These are phyloP conservation scores for Thunnus albacares DNA, from an alignment of 2,797 vertebrate genomes.

Conservation along the genomic window DNA sequence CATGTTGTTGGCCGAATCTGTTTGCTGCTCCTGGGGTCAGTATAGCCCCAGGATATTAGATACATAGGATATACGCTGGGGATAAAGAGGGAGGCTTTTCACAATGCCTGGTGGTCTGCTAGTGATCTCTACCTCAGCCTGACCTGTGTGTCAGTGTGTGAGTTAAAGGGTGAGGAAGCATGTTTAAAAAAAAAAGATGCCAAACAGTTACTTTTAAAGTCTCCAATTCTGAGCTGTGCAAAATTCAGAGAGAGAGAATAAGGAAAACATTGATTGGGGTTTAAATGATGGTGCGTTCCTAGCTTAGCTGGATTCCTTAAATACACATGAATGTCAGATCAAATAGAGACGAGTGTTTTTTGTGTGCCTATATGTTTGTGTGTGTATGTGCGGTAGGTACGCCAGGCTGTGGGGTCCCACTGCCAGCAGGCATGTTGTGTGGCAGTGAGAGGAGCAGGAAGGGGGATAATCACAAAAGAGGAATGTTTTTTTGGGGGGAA, in stretches of 20 bases:
- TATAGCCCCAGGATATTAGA: slow-evolving; percentile 74
- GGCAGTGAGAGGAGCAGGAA: slow-evolving; percentile 10
- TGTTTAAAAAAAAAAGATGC: slow-evolving; percentile 33
- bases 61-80: slow-evolving; percentile 67
- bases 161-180: slow-evolving; percentile 29
- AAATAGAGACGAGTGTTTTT: slow-evolving; percentile 17
- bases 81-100: slow-evolving; percentile 65
- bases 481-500: slow-evolving; percentile 11
- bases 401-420: slow-evolving; percentile 26
- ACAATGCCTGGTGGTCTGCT: slow-evolving; percentile 71
- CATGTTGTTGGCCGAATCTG: slow-evolving; percentile 68
- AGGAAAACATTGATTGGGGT: slow-evolving; percentile 68
- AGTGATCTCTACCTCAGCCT: slow-evolving; percentile 57
- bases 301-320: slow-evolving; percentile 77
- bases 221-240: background rate
- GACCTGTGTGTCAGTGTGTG: slow-evolving; percentile 47
- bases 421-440: slow-evolving; percentile 26
- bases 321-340: slow-evolving; percentile 75
- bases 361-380: slow-evolving; percentile 11
- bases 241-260: slow-evolving; percentile 46
- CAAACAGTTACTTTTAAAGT: slow-evolving; percentile 33
- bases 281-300: slow-evolving; percentile 80
- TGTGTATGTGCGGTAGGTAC: slow-evolving; percentile 36
- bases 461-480: slow-evolving; percentile 27
- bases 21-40: slow-evolving; percentile 77